Percentiles rank a stretch among this genome's conserved stretches.
Evolutionary conservation across 2,113 vertebrate genomes (phyloP).

Genomic region (Misgurnus anguillicaudatus): DNA sequence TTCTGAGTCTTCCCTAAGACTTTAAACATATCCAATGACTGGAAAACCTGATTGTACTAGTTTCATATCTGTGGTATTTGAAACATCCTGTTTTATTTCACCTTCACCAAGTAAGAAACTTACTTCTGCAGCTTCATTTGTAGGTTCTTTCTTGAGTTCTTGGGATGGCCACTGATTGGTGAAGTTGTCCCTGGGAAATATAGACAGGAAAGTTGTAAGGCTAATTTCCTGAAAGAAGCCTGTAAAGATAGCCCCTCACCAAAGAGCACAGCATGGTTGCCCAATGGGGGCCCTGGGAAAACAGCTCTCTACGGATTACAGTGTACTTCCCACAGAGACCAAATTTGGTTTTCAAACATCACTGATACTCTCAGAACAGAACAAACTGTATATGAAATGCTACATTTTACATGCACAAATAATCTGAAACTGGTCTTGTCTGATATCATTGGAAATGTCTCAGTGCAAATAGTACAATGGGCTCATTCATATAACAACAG

Average conservation of each 20-base stretch:
- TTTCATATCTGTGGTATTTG: slow-evolving; percentile 22
- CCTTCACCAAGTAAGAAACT: slow-evolving; percentile 58
- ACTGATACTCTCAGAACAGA: too few species aligned
- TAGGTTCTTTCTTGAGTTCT: slow-evolving; percentile 61
- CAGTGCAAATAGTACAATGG: too few species aligned
- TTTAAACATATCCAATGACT: not conserved
- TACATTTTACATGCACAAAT: too few species aligned
- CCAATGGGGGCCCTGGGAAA: too few species aligned
- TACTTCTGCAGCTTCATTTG: slow-evolving; percentile 67
- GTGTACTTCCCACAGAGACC: too few species aligned
- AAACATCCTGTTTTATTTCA: slow-evolving; percentile 51
- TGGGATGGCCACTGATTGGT: slow-evolving; percentile 66
- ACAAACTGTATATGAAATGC: too few species aligned
- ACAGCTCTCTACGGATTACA: too few species aligned
- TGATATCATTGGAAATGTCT: too few species aligned
- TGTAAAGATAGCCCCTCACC: not conserved
- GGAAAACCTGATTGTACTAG: not conserved
- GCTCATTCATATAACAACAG: too few species aligned
- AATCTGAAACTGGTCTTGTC: too few species aligned
- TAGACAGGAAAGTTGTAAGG: not conserved
- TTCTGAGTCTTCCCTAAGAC: not conserved
- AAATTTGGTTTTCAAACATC: too few species aligned
- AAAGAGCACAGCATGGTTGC: not conserved
- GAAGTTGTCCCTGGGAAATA: slow-evolving; percentile 66
- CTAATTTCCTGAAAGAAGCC: not conserved